Percentiles rank a stretch among this genome's conserved stretches.
phyloP scores from a whole-genome alignment of 2,888 invertebrate genomes.

The Sesia bembeciformis region DNA sequence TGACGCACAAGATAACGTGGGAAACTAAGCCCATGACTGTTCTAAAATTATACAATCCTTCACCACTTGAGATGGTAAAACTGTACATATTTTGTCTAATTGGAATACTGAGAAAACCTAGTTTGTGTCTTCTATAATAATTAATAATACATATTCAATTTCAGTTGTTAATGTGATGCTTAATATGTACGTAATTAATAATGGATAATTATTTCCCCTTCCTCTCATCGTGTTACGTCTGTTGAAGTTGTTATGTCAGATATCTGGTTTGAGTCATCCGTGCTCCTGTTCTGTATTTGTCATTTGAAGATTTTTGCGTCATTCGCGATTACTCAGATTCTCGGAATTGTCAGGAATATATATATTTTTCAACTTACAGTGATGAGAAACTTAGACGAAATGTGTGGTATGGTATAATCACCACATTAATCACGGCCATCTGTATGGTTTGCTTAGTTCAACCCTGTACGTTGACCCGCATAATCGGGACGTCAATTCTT shows the following conservation, averaged over 20 bases:
- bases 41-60: not conserved
- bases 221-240: not conserved
- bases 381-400: not conserved
- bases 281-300: not conserved
- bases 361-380: too few relatives aligned
- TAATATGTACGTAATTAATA: not conserved
- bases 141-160: too few relatives aligned
- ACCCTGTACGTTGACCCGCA: constrained; percentile 24
- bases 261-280: not conserved
- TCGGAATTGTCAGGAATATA: not conserved
- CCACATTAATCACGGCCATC: not conserved
- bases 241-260: not conserved
- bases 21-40: not conserved
- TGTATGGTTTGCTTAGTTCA: not conserved
- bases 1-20: constrained; percentile 6
- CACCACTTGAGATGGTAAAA: not conserved
- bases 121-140: too few relatives aligned
- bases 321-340: not conserved
- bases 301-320: not conserved
- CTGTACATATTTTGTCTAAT: too few relatives aligned
- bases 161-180: too few relatives aligned
- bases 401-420: not conserved
- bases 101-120: too few relatives aligned
- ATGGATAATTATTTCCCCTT: not conserved
- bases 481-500: constrained; percentile 33